Evolutionary conservation across 2,113 vertebrate genomes (phyloP), one percentile per base, ranked within the genome.

Genomic region (Odontesthes bonariensis): DNA sequence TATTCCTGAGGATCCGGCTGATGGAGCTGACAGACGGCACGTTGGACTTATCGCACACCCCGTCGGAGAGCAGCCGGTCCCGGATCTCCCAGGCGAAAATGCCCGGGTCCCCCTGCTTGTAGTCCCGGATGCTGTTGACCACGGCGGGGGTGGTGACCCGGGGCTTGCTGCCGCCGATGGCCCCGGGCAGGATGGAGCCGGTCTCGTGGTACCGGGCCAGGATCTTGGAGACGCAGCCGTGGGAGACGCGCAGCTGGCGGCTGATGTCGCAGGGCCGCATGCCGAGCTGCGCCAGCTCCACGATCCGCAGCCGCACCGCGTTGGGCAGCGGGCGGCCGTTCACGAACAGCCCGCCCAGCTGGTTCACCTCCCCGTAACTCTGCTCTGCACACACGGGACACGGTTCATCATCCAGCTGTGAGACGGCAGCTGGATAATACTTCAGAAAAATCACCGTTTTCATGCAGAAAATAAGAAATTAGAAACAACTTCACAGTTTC

Each of bases 181-280:
- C 27, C 27, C 27, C 27, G 27, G 27, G 27, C 2, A 27, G 27
- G 27, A 27, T 27, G 27, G 27, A 27, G 27, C 27, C 27, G 27
- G 27, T 27, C 27, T 27, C 27, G 27, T 27, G 1, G 27, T 27
- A 27, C 27, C 27, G 27, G 27, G 27, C 27, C 27, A 27, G 27
- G 27, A 27, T 27, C 27, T 27, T 27, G 27, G 27, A 27, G 27
- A 27, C 27, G 27, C 27, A 27, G 27, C 27, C 27, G 27, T 27
- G 27, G 27, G 27, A 27, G 27, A 27, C 27, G 2, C 27, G 27
- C 27, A 27, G 75, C 75, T 97, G 96, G 55, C 97, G 94, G 81
- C 96, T 97, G 86, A 98, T 97, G 92, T 97, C 96, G 89, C 96
- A 97, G 38, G 97, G 97, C 65, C 97, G 91, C 92, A 97, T 97